phyloP scores from a whole-genome alignment of 2,113 vertebrate species.

The Megaleporinus macrocephalus region DNA sequence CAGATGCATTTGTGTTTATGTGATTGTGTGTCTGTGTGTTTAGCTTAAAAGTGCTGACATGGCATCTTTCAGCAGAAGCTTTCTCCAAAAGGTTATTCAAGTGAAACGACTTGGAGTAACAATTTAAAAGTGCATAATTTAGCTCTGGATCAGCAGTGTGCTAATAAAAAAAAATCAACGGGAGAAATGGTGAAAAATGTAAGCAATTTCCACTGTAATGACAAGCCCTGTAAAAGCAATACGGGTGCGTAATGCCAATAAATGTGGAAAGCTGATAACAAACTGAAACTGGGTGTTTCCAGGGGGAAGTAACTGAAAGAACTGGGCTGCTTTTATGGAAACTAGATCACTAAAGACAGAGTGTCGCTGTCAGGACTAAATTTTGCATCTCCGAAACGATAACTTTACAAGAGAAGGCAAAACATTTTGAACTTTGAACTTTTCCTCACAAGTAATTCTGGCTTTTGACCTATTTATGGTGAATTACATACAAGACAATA shows the following conservation, averaged over 20 bases:
- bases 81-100: background rate
- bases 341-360: no score
- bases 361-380: no score
- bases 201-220: background rate
- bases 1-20: constrained; percentile 2
- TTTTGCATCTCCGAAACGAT: no score
- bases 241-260: background rate
- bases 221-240: background rate
- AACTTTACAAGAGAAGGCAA: no score
- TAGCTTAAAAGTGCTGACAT: background rate
- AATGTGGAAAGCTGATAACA: background rate
- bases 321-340: background rate
- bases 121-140: background rate
- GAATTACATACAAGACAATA: no score
- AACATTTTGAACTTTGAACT: no score
- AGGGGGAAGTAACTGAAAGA: background rate
- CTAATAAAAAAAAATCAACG: no score
- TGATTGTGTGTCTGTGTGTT: constrained; percentile 28
- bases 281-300: background rate
- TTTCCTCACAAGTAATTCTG: no score
- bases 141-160: background rate
- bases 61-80: background rate
- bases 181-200: background rate
- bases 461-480: no score
- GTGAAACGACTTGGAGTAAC: background rate